phyloP scores from a whole-genome alignment of 2,113 vertebrate genomes.

The Ursus arctos region DNA sequence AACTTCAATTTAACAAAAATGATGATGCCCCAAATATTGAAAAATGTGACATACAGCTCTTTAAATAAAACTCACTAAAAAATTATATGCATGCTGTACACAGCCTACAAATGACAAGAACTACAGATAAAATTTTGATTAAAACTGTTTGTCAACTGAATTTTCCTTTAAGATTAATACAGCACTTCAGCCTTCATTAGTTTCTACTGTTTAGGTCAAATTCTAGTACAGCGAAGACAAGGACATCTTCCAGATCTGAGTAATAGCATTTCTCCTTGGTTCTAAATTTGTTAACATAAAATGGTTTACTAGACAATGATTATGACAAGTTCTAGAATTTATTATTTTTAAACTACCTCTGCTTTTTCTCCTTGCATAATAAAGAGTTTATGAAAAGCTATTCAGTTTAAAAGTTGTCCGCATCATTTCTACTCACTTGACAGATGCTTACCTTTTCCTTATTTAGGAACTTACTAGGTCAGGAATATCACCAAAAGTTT shows the following conservation, averaged over 20 bases:
- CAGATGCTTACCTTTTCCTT: slow-evolving; percentile 49
- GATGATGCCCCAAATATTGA: slow-evolving; percentile 27
- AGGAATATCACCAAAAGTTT: slow-evolving; percentile 50
- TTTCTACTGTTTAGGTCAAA: slow-evolving; percentile 63
- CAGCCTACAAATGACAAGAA: slow-evolving; percentile 27
- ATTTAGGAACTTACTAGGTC: slow-evolving; percentile 41
- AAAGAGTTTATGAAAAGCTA: not conserved
- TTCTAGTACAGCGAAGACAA: slow-evolving; percentile 45
- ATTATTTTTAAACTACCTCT: slow-evolving; percentile 65
- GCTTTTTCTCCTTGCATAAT: slow-evolving; percentile 20
- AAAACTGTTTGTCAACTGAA: slow-evolving; percentile 22
- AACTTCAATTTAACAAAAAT: slow-evolving; percentile 59
- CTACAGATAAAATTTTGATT: slow-evolving; percentile 59
- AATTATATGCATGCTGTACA: not conserved
- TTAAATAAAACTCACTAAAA: not conserved
- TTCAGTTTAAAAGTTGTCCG: slow-evolving; percentile 56
- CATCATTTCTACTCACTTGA: slow-evolving; percentile 59
- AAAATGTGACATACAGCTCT: slow-evolving; percentile 5
- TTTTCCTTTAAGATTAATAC: slow-evolving; percentile 34
- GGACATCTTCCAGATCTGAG: slow-evolving; percentile 34
- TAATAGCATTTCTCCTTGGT: slow-evolving; percentile 13
- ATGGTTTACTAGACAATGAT: slow-evolving; percentile 47
- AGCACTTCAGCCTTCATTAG: slow-evolving; percentile 12
- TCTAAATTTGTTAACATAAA: slow-evolving; percentile 62
- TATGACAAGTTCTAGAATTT: slow-evolving; percentile 50